Percentiles rank a stretch among this genome's conserved stretches.
Evolutionary conservation across 2,113 vertebrate species (phyloP).

Genomic region (Otis tarda): DNA sequence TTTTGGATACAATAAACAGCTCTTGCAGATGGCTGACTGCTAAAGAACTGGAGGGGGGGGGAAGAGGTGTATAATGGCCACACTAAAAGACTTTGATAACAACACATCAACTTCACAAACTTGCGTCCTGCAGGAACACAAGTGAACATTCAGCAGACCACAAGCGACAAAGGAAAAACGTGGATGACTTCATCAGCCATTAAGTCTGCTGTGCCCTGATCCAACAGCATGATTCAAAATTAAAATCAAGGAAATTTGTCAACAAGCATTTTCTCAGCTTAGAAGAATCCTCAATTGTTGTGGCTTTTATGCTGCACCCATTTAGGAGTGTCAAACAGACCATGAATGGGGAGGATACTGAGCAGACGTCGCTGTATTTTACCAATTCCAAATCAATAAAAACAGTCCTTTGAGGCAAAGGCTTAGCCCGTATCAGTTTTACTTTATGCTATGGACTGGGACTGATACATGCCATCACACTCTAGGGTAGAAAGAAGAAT

Average conservation of each 20-base stretch:
- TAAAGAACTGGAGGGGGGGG: background rate
- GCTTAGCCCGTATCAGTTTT: background rate
- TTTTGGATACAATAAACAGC: conserved; percentile 25
- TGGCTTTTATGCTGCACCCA: background rate
- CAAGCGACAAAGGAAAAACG: conserved; percentile 44
- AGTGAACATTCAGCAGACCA: conserved; percentile 31
- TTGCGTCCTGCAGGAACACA: conserved; percentile 24
- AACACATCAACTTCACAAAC: conserved; percentile 50
- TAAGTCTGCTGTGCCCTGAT: conserved; percentile 26
- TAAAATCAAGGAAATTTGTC: conserved; percentile 45
- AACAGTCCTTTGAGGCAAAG: background rate
- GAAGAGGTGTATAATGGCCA: background rate
- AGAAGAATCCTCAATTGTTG: conserved; percentile 36
- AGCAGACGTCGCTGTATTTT: background rate
- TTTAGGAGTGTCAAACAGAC: background rate
- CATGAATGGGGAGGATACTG: background rate
- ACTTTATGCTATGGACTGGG: background rate
- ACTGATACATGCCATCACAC: background rate
- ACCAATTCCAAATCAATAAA: background rate
- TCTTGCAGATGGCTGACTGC: conserved; percentile 37
- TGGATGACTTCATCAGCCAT: conserved; percentile 44
- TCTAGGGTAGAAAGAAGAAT: background rate
- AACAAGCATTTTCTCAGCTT: conserved; percentile 53
- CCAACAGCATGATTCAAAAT: conserved; percentile 36
- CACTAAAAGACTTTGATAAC: conserved; percentile 39